These are phyloP conservation scores for Synodontis membranacea DNA, from an alignment of 2,113 vertebrate genomes.

Conservation along the genomic window DNA sequence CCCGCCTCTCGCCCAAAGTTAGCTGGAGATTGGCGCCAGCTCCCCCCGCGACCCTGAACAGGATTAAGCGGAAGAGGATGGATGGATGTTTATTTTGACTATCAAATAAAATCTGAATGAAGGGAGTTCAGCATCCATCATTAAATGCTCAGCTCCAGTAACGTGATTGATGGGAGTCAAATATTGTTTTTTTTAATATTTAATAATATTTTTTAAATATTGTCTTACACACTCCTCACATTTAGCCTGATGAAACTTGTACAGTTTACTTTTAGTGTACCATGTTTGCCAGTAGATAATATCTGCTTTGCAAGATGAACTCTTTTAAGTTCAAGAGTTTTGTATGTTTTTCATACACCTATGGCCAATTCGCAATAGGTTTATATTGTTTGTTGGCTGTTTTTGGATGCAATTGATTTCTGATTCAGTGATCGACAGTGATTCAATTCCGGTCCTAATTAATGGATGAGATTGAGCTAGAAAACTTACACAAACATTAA, in stretches of 20 bases:
- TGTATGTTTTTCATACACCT: background rate
- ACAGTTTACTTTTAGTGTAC: constrained; percentile 11
- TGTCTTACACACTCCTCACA: constrained; percentile 24
- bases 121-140: background rate
- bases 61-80: too few species aligned
- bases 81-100: constrained; percentile 11
- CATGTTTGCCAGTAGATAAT: background rate
- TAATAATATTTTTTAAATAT: too few species aligned
- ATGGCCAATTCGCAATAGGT: background rate
- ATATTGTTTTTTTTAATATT: constrained; percentile 14
- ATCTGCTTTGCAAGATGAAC: background rate
- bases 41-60: too few species aligned
- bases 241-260: constrained; percentile 24
- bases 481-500: background rate
- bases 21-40: too few species aligned
- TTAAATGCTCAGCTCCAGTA: background rate
- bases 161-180: background rate
- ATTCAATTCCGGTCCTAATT: background rate
- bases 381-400: background rate
- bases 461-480: background rate
- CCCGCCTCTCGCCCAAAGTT: too few species aligned
- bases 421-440: too few species aligned
- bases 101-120: constrained; percentile 3
- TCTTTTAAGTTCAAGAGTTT: background rate
- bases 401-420: background rate